Conservation (phyloP, 2,113 vertebrate species). For the Procapra przewalskii region DNA sequence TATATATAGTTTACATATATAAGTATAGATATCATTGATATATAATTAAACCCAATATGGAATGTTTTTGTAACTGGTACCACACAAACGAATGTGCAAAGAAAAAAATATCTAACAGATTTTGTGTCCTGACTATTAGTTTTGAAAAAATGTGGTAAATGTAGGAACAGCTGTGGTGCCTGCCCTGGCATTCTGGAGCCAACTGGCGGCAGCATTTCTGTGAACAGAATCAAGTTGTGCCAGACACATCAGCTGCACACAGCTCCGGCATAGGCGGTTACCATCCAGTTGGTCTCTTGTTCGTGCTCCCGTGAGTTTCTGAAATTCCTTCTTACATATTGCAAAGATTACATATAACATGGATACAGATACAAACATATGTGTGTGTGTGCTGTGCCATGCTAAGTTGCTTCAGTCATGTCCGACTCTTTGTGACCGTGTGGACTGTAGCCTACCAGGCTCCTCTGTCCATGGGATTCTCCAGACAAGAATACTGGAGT, state of each 20-base stretch:
- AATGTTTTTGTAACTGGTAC: neutral
- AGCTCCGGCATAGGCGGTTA: rapidly evolving
- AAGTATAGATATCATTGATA: neutral
- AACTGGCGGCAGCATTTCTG: neutral
- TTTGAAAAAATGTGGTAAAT: neutral
- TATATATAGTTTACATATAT: neutral
- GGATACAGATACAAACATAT: rapidly evolving
- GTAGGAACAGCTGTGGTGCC: neutral
- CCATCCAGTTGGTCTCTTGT: neutral
- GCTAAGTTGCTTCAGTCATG: neutral
- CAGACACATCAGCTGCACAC: neutral
- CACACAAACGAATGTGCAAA: neutral
- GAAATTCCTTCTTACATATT: neutral
- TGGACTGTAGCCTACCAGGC: neutral
- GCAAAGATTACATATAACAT: neutral
- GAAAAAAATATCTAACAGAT: neutral
- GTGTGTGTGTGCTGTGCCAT: neutral
- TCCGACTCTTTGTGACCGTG: neutral
- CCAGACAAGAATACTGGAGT: neutral
- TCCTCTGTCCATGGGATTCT: neutral
- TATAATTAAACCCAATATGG: neutral
- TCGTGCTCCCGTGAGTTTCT: neutral
- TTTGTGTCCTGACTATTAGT: neutral
- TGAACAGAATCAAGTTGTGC: neutral
- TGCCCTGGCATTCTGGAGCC: neutral